Evolutionary conservation across 2,113 vertebrate species (phyloP).

Genomic region (Oncorhynchus clarkii): DNA sequence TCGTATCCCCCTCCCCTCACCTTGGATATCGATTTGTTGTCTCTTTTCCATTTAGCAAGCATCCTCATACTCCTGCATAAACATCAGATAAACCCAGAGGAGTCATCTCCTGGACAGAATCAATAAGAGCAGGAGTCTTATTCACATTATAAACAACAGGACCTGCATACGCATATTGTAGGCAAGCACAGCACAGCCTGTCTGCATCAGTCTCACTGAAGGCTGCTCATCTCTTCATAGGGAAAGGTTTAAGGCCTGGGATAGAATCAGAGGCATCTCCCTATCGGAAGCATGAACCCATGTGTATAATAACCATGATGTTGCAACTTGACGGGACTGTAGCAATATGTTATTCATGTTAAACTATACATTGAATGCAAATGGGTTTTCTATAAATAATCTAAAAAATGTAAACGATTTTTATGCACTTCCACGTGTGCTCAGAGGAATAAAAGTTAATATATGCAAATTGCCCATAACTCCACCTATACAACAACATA

Average conservation of each 20-base stretch:
- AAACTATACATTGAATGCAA: no score
- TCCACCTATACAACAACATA: no score
- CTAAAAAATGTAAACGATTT: no score
- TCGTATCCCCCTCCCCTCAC: conserved; percentile 41
- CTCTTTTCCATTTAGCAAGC: conserved; percentile 69
- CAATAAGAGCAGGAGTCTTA: conserved; percentile 66
- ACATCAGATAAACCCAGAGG: conserved; percentile 70
- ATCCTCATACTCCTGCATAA: conserved; percentile 70
- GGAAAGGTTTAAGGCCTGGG: not conserved
- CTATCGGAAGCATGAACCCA: not conserved
- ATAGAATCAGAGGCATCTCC: no score
- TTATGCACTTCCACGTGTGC: no score
- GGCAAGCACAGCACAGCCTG: not conserved
- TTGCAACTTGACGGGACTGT: no score
- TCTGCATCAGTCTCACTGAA: conserved; percentile 7
- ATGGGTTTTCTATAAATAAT: no score
- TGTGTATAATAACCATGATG: no score
- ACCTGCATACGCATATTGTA: conserved; percentile 57
- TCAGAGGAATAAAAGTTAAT: no score
- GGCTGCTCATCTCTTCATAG: conserved; percentile 24
- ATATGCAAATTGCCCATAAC: no score
- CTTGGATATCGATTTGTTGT: conserved; percentile 70
- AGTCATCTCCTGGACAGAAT: conserved; percentile 69
- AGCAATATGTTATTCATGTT: no score
- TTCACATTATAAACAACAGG: conserved; percentile 65